Base-by-base conservation (phyloP, 1,140 invertebrate genomes). In the Brachionus paranguensis region DNA sequence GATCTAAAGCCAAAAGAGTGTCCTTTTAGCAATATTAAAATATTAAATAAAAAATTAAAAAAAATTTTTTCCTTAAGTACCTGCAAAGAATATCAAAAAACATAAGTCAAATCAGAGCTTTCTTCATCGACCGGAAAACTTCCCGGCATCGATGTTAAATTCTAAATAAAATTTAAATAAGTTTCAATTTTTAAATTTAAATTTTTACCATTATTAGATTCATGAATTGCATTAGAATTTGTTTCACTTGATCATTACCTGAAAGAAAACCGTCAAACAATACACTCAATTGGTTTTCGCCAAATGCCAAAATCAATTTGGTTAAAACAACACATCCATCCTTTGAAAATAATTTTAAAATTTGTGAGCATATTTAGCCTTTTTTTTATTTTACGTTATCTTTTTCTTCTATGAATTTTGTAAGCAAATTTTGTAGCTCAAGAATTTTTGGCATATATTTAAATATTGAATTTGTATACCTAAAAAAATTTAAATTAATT, bases 71-170 rank as follows among this genome's bases (percentile, higher is more conserved):
- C 17, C 27, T 3, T 50, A 5, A 14, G 14, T 64, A 81, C 78
- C 27, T 81, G 78, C 4, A 81, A 47, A 14, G 78, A 45, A 68
- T 81, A 81, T 55, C 78, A 81, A 47, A 64, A 81, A 27, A 81
- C 78, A 68, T 65, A 81, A 24, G 78, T 81, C 11, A 81, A 37
- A 81, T 81, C 78, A 45, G 78, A 81, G 12, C 78, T 81, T 29
- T 81, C 78, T 68, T 81, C 78, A 27, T 81, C 78, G 0, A 81
- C 78, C 29, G 78, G 78, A 64, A 81, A 81, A 17, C 37, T 60
- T 6, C 78, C 78, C n/a, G 78, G 78, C 78, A 81, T 81, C 1
- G 78, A 81, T 64, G 78, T 64, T 68, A 81, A 68, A 68, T 47
- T 81, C 76, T 79, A 43, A 55, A 29, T n/a, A 43, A 79, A 60